Evolutionary conservation across 2,113 vertebrate genomes (phyloP), one percentile per base, ranked within the genome.

Genomic region (Melospiza melodia): DNA sequence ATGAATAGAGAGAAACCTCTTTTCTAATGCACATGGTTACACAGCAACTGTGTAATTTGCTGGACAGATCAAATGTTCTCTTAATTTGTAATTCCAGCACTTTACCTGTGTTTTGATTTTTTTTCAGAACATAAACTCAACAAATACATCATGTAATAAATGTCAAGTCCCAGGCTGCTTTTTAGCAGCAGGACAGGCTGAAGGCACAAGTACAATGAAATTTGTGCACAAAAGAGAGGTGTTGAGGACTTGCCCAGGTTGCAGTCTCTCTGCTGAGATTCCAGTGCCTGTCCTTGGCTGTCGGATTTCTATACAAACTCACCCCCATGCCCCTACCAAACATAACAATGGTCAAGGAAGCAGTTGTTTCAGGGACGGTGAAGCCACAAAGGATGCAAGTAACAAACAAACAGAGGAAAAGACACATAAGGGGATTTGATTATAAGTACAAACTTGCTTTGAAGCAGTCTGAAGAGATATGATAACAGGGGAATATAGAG

Each of bases 341-440:
- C 4, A 31, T 4, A 12, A 51, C 77, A 71, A 62, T 2, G 7
- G 20, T 51, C 18, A 75, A 59, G 12, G 14, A 75, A 79, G 11
- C 1, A 41, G 16, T 11, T 31, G 11, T 28, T 85, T 25, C 30
- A 39, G 33, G 27, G 10, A 39, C 0, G 0, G 2, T 7, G 10
- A 84, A 90, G 43, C 31, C 58, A 62, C 43, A 69, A 14, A 77
- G 33, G 43, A n/a, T n/a, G 23, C 35, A 92, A 88, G 41, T 15
- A 78, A n/a, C 24, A 48, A 82, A n/a, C 10, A 72, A 62, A 57
- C 13, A 73, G 33, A 59, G 19, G 24, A 78, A 95, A 81, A 89
- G 6, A 58, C 25, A 37, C 11, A 35, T n/a, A 33, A 63, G 14
- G 9, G 4, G 12, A 28, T 84, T 68, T 72, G 22, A 46, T 59